Conservation (phyloP, 2,888 invertebrate species). For the Drosophila emarginata region DNA sequence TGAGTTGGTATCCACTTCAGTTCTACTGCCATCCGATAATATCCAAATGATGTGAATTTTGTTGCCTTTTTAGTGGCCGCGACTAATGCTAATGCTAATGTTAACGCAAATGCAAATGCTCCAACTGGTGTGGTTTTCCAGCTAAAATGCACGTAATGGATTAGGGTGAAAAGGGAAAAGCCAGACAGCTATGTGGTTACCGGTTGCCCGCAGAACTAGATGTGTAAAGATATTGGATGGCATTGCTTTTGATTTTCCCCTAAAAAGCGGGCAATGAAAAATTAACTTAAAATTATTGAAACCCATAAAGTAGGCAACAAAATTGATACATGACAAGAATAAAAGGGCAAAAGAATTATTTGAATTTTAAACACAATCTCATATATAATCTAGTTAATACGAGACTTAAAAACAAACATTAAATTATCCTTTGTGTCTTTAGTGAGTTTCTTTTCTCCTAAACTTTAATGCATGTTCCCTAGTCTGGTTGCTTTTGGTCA, state of each 20-base stretch:
- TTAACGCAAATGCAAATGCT: constrained; percentile 14
- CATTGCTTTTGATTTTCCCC: background rate
- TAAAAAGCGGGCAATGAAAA: constrained; percentile 18
- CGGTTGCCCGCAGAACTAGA: constrained; percentile 13
- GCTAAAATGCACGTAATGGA: constrained; percentile 64
- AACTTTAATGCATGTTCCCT: background rate
- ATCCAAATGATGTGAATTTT: constrained; percentile 45
- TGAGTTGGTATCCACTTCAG: constrained; percentile 15
- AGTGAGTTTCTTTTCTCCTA: background rate
- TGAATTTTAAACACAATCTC: background rate
- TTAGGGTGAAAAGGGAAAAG: constrained; percentile 23
- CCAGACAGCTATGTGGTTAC: background rate
- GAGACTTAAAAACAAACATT: too few species aligned
- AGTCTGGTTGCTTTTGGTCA: background rate
- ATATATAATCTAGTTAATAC: too few species aligned
- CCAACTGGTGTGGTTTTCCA: constrained; percentile 57
- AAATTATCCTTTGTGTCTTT: background rate
- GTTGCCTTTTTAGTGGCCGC: constrained; percentile 53
- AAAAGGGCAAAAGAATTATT: background rate
- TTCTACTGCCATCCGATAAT: constrained; percentile 19
- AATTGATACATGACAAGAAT: background rate
- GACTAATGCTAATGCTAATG: constrained; percentile 40
- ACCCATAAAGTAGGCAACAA: background rate
- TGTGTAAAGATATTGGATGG: background rate
- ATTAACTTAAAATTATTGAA: background rate